Percentiles rank a stretch among this genome's conserved stretches.
Evolutionary conservation across 2,888 invertebrate species (phyloP).

Genomic region (Coleophora deauratella): DNA sequence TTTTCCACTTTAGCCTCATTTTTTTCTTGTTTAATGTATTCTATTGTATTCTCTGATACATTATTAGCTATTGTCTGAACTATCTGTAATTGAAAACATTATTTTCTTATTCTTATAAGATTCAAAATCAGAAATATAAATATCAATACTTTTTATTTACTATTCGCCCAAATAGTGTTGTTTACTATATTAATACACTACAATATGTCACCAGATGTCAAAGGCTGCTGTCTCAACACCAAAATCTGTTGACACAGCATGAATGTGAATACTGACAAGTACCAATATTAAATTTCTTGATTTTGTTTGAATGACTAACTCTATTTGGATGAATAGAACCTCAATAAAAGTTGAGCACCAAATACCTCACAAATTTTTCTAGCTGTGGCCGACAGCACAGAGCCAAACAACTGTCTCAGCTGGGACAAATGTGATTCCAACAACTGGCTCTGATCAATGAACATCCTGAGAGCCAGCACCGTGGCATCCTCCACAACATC

Average conservation of each 20-base stretch:
- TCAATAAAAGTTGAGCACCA: no score
- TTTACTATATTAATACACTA: no score
- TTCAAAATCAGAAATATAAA: no score
- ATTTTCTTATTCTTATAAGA: background rate
- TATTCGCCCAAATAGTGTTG: no score
- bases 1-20: slow-evolving; percentile 41
- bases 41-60: slow-evolving; percentile 62
- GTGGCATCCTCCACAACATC: slow-evolving; percentile 77
- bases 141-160: no score
- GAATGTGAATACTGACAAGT: no score
- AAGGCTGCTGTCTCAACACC: no score
- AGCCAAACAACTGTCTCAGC: slow-evolving; percentile 76
- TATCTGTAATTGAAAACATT: slow-evolving; percentile 33
- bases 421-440: slow-evolving; percentile 72
- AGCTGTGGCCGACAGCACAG: slow-evolving; percentile 64
- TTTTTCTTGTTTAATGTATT: slow-evolving; percentile 49
- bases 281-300: no score
- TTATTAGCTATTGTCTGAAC: slow-evolving; percentile 59
- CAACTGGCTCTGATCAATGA: slow-evolving; percentile 75
- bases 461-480: slow-evolving; percentile 74
- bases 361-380: slow-evolving; percentile 76
- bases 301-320: no score
- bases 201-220: no score
- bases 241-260: no score
- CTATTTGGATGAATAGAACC: no score